These are phyloP conservation scores for Monomorium pharaonis DNA, from an alignment of 1,140 invertebrate species.

Conservation along the genomic window DNA sequence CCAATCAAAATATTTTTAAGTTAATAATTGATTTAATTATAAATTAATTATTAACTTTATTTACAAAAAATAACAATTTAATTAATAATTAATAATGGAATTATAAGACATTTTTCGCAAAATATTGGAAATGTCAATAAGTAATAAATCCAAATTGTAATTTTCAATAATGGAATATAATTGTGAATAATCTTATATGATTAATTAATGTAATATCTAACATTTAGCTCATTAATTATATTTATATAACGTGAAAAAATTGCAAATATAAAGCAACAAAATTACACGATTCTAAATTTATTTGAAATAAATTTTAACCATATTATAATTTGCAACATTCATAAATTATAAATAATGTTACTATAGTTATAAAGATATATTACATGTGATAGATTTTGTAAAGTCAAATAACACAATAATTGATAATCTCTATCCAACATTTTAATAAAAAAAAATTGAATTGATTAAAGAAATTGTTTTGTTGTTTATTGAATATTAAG, in stretches of 20 bases:
- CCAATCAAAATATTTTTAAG: neutral
- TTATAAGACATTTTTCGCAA: neutral
- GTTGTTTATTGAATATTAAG: neutral
- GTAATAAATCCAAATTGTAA: neutral
- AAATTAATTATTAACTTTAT: no score
- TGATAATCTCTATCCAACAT: neutral
- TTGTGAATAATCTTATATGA: neutral
- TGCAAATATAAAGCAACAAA: neutral
- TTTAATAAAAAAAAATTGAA: neutral
- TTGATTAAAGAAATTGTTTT: neutral
- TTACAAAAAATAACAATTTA: no score
- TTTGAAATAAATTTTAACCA: constrained; percentile 2
- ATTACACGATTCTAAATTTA: neutral
- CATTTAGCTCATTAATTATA: neutral
- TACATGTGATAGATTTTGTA: neutral
- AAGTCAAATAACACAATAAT: neutral
- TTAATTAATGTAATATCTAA: neutral
- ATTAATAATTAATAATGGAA: no score
- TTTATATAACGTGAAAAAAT: neutral
- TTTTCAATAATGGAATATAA: neutral
- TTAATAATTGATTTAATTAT: no score
- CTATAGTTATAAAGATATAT: neutral
- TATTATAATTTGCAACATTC: neutral
- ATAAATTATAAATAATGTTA: no score
- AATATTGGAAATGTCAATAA: neutral